These are phyloP conservation scores for Notolabrus celidotus DNA, from an alignment of 2,797 vertebrate genomes.

Conservation along the genomic window DNA sequence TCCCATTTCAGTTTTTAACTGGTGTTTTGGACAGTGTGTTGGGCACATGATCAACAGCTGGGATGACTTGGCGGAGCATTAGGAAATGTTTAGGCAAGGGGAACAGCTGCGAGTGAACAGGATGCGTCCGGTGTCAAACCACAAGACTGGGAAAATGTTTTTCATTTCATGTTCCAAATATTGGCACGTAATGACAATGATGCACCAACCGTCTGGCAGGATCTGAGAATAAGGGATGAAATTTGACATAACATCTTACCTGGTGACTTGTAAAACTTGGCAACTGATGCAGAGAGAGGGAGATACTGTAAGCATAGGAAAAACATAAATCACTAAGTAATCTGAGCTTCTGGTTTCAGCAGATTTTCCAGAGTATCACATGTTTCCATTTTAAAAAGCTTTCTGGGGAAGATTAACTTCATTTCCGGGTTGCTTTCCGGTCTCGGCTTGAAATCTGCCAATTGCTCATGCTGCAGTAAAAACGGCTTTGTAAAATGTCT, in stretches of 20 bases:
- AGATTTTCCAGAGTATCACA: slow-evolving; percentile 10
- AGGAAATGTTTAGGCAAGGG: slow-evolving; percentile 52
- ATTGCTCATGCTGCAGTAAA: slow-evolving; percentile 9
- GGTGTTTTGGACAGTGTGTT: slow-evolving; percentile 25
- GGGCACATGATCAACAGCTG: slow-evolving; percentile 63
- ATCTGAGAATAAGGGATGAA: neutral
- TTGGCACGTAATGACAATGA: neutral
- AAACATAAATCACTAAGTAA: slow-evolving; percentile 2
- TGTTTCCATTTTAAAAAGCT: slow-evolving; percentile 10
- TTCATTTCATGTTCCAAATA: slow-evolving; percentile 32
- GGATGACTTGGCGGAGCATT: slow-evolving; percentile 53
- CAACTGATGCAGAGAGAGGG: neutral
- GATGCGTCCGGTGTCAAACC: slow-evolving; percentile 22
- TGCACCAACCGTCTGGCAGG: neutral
- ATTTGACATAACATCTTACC: neutral
- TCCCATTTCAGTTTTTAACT: slow-evolving; percentile 11
- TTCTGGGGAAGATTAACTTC: slow-evolving; percentile 14
- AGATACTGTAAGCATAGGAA: slow-evolving; percentile 6
- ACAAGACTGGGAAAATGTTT: slow-evolving; percentile 28
- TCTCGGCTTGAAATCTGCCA: slow-evolving; percentile 8
- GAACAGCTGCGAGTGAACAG: slow-evolving; percentile 65
- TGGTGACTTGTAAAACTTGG: neutral
- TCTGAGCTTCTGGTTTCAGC: slow-evolving; percentile 10
- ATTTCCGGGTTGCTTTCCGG: slow-evolving; percentile 25
- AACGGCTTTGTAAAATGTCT: neutral